Percentiles rank a stretch among this genome's conserved stretches.
Evolutionary conservation across 1,140 invertebrate genomes (phyloP).

Genomic region (Chironomus striatipennis): DNA sequence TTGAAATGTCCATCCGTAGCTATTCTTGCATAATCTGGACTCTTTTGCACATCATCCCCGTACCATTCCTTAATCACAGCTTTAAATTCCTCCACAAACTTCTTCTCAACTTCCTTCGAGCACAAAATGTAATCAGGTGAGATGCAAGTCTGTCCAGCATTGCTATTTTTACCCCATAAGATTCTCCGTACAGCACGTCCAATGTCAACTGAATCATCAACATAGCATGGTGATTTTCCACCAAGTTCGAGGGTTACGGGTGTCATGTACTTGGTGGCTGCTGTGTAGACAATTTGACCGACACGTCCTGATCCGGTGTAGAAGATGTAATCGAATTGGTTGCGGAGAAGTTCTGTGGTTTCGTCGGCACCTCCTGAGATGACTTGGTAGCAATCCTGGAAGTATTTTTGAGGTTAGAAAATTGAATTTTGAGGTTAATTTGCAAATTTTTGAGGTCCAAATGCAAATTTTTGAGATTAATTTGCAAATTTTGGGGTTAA

Average conservation of each 20-base stretch:
- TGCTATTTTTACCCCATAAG: conserved; percentile 92
- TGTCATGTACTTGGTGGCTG: conserved; percentile 87
- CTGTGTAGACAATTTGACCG: conserved; percentile 79
- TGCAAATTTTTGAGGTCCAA: too few species aligned
- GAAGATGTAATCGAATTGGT: conserved; percentile 95
- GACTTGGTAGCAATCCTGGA: conserved; percentile 60
- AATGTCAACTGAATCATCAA: conserved; percentile 70
- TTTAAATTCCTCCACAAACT: conserved; percentile 57
- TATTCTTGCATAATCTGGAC: conserved; percentile 76
- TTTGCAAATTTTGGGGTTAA: too few species aligned
- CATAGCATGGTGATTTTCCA: conserved; percentile 84
- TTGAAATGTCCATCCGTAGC: conserved; percentile 52
- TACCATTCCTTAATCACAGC: conserved; percentile 76
- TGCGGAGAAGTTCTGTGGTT: conserved; percentile 75
- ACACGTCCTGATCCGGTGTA: conserved; percentile 87
- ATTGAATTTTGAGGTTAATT: too few species aligned
- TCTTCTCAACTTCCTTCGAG: conserved; percentile 58
- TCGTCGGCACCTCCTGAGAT: conserved; percentile 72
- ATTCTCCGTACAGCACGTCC: conserved; percentile 67
- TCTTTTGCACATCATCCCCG: conserved; percentile 67
- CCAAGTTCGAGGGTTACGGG: conserved; percentile 94
- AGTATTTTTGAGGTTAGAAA: not conserved
- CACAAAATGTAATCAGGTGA: conserved; percentile 96
- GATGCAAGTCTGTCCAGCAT: conserved; percentile 95
- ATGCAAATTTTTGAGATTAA: too few species aligned